Percentiles rank a stretch among this genome's conserved stretches.
Conservation (phyloP, 2,797 vertebrate genomes). For the Chelon labrosus region DNA sequence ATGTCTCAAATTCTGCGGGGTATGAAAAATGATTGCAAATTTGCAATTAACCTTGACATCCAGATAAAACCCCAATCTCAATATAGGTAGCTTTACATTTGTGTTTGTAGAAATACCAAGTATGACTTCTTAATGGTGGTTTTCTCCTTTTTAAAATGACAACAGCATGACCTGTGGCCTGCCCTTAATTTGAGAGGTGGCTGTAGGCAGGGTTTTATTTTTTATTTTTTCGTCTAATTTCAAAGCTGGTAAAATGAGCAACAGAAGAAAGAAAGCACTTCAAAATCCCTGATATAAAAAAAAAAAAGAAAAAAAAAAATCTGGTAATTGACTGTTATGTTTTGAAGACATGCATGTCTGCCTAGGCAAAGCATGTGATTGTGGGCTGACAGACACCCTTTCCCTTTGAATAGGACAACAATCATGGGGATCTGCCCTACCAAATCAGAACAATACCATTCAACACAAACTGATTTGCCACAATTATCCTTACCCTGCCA, state of each 20-base stretch:
- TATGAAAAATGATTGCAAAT: constrained; percentile 88
- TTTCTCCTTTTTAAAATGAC: constrained; percentile 78
- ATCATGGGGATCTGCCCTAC: constrained; percentile 81
- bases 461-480: constrained; percentile 79
- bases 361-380: constrained; percentile 77
- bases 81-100: constrained; percentile 86
- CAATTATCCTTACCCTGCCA: constrained; percentile 81
- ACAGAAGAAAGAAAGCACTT: constrained; percentile 84
- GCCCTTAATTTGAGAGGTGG: constrained; percentile 78
- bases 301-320: constrained; percentile 69
- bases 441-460: constrained; percentile 80
- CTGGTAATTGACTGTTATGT: constrained; percentile 79
- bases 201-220: constrained; percentile 66
- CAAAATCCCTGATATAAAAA: constrained; percentile 85
- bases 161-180: constrained; percentile 79
- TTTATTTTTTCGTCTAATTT: constrained; percentile 73
- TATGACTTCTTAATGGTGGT: constrained; percentile 75
- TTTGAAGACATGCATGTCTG: constrained; percentile 84
- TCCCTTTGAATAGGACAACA: constrained; percentile 83
- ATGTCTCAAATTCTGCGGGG: constrained; percentile 84
- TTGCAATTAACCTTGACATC: constrained; percentile 87
- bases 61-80: constrained; percentile 85
- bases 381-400: constrained; percentile 76
- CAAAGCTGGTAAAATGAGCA: constrained; percentile 81
- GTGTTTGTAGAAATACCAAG: constrained; percentile 84